These are phyloP conservation scores for Rhadinocentrus ornatus DNA, from an alignment of 2,797 vertebrate species.

Conservation along the genomic window DNA sequence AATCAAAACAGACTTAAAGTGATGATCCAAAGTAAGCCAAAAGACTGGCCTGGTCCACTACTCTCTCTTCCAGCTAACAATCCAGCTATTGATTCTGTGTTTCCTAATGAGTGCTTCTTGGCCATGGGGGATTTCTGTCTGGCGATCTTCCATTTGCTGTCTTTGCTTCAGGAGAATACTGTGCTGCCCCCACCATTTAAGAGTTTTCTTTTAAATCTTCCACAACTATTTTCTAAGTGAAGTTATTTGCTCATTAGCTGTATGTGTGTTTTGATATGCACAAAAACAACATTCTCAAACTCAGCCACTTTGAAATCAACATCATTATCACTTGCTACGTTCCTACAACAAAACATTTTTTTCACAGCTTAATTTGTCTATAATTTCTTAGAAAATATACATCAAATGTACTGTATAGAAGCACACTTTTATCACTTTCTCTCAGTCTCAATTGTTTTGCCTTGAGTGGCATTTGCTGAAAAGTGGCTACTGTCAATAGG, in stretches of 20 bases:
- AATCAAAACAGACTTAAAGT: slow-evolving; percentile 61
- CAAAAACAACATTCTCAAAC: not conserved
- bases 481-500: not conserved
- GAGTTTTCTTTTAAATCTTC: slow-evolving; percentile 43
- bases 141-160: slow-evolving; percentile 54
- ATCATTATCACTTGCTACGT: slow-evolving; percentile 13
- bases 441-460: not conserved
- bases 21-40: slow-evolving; percentile 56
- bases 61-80: slow-evolving; percentile 60
- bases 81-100: slow-evolving; percentile 59
- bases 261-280: slow-evolving; percentile 20
- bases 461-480: not conserved
- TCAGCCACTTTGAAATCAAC: slow-evolving; percentile 19
- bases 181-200: slow-evolving; percentile 25
- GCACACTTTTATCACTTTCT: not conserved
- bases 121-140: slow-evolving; percentile 67
- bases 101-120: slow-evolving; percentile 75
- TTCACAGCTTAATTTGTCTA: slow-evolving; percentile 4
- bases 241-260: slow-evolving; percentile 56
- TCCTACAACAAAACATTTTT: slow-evolving; percentile 7
- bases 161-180: slow-evolving; percentile 51
- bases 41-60: slow-evolving; percentile 49
- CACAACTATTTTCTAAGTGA: slow-evolving; percentile 26
- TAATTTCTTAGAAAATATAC: slow-evolving; percentile 8
- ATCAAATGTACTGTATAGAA: not conserved